A percentile compares a stretch with the other conserved stretches of the same genome.
Evolutionary conservation across 2,888 invertebrate genomes (phyloP).

Genomic region (Hedychridium roseum): DNA sequence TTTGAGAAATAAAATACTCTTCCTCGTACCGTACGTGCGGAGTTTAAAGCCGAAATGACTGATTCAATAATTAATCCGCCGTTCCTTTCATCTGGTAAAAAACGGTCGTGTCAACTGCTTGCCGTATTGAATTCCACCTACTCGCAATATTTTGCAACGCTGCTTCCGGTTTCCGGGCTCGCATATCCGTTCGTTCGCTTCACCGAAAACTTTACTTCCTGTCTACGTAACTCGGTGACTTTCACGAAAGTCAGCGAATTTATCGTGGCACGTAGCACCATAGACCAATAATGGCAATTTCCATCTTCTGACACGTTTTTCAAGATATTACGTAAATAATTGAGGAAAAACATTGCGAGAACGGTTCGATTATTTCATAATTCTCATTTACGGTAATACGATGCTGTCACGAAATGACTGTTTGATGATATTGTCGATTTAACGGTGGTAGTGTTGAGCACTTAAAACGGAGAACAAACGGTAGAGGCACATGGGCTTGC

Average conservation of each 20-base stretch:
- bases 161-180: conserved; percentile 53
- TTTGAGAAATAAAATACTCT: background rate
- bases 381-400: too few relatives aligned
- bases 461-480: too few relatives aligned
- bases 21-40: background rate
- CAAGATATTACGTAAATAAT: too few relatives aligned
- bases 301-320: too few relatives aligned
- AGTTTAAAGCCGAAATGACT: too few relatives aligned
- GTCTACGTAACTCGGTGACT: conserved; percentile 50
- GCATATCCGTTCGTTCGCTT: conserved; percentile 19
- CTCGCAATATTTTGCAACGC: conserved; percentile 50
- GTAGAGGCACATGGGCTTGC: too few relatives aligned
- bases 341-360: too few relatives aligned
- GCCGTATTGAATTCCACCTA: conserved; percentile 42
- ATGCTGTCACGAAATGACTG: too few relatives aligned
- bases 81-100: background rate
- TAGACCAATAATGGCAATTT: too few relatives aligned
- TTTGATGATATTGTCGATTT: too few relatives aligned
- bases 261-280: conserved; percentile 30
- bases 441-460: too few relatives aligned
- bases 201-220: conserved; percentile 43
- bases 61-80: background rate
- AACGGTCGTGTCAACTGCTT: conserved; percentile 31
- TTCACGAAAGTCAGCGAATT: conserved; percentile 48
- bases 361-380: too few relatives aligned